Conservation (phyloP, 2,888 invertebrate species). For the Patella depressa region DNA sequence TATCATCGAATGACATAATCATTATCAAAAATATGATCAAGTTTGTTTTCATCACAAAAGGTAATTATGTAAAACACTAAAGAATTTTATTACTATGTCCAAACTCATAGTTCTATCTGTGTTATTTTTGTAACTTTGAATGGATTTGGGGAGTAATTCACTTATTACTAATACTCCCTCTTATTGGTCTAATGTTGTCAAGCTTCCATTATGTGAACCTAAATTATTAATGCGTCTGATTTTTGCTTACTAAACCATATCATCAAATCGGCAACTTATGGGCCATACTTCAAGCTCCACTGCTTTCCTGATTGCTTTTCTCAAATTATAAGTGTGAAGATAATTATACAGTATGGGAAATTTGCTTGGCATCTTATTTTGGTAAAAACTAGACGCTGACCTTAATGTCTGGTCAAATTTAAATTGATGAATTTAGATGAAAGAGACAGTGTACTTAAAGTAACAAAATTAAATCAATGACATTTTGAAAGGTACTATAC, state of each 20-base stretch:
- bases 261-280: conserved; percentile 8
- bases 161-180: conserved; percentile 8
- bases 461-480: no score
- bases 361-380: no score
- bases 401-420: no score
- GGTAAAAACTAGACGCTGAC: no score
- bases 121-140: conserved; percentile 8
- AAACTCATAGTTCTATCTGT: neutral
- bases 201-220: conserved; percentile 11
- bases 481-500: no score
- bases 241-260: conserved; percentile 10
- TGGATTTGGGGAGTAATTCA: conserved; percentile 10
- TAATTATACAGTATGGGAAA: neutral
- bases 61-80: neutral
- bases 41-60: no score
- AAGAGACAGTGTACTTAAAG: no score
- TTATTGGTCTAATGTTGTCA: conserved; percentile 13
- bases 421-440: no score
- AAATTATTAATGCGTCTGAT: conserved; percentile 11
- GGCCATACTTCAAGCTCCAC: conserved; percentile 5
- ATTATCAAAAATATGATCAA: no score
- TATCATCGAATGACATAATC: no score
- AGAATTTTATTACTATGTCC: neutral
- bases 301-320: conserved; percentile 4
- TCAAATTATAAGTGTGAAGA: neutral